Evolutionary conservation across 2,113 vertebrate genomes (phyloP), one percentile per base, ranked within the genome.

Genomic region (Pimephales promelas): DNA sequence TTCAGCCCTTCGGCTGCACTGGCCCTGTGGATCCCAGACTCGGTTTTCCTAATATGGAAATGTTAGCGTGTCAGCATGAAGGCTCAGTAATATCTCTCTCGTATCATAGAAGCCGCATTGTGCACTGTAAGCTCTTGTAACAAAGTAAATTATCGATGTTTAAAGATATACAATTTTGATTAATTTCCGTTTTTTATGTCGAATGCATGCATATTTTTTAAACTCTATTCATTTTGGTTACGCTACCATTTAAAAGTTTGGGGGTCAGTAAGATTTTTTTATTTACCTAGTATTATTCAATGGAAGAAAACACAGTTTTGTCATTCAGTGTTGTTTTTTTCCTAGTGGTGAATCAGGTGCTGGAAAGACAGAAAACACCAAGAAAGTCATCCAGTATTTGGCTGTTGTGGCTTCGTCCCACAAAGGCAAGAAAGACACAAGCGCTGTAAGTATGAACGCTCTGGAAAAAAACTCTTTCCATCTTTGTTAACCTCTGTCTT

Each of bases 341-440:
- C 68, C 66, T 91, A 99, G 98, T 88, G 98, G 98, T 3, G 98
- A 99, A 92, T 99, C 98, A 61, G 98, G 98, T 66, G 98, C 98
- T 0, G 98, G 98, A 61, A 99, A 99, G 90, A 99, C 98, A 0
- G 98, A 99, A 88, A 99, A 99, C 85, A 99, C 98, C 87, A 99
- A 99, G 92, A 99, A 99, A 89, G 98, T 99, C 86, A 99, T 99
- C 88, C 98, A 99, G 93, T 99, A 99, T 89, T 92, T 99, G 91
- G 98, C 97, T 0, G 91, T 98, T 34, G 94, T 98, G 24, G 97
- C 98, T 49, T 98, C 97, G 10, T 98, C 97, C 0, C 97, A 98
- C 83, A 99, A 99, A 86, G 96, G 96, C 92, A 99, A 98, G 84
- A 97, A 96, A 87, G 96, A 97, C 76, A 93, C 86, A 0, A 96